Evolutionary conservation across 2,113 vertebrate genomes (phyloP).

Genomic region (Platichthys stellatus): DNA sequence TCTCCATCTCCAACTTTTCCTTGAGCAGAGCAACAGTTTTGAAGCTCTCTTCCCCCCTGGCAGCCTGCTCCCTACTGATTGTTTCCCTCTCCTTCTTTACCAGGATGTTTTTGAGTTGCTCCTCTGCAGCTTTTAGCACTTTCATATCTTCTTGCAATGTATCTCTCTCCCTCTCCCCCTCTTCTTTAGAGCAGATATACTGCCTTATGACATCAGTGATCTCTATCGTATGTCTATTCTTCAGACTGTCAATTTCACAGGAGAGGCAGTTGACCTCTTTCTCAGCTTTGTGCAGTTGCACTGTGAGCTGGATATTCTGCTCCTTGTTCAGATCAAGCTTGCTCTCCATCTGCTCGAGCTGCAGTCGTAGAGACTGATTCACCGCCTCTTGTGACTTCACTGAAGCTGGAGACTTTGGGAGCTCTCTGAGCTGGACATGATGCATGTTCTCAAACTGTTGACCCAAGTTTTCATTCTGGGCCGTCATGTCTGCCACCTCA

Average conservation of each 20-base stretch:
- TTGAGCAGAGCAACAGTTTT: constrained; percentile 86
- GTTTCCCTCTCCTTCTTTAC: constrained; percentile 90
- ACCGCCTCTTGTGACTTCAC: no score
- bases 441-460: no score
- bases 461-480: constrained; percentile 85
- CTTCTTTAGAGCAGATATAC: constrained; percentile 82
- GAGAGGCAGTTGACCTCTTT: constrained; percentile 84
- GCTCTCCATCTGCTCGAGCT: constrained; percentile 86
- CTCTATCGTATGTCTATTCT: no score
- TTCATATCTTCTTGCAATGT: constrained; percentile 88
- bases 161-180: constrained; percentile 90
- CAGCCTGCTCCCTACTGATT: constrained; percentile 89
- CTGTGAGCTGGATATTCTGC: constrained; percentile 85
- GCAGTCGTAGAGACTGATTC: constrained; percentile 81
- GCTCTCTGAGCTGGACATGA: no score
- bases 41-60: constrained; percentile 88
- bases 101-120: constrained; percentile 85
- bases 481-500: constrained; percentile 89
- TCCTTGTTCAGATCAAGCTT: constrained; percentile 86
- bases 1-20: constrained; percentile 79
- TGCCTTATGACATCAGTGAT: no score
- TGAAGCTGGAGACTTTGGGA: no score
- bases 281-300: constrained; percentile 89
- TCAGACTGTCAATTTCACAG: not conserved
- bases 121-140: constrained; percentile 84